Base-by-base conservation (phyloP, 2,113 vertebrate genomes). In the Talpa occidentalis region DNA sequence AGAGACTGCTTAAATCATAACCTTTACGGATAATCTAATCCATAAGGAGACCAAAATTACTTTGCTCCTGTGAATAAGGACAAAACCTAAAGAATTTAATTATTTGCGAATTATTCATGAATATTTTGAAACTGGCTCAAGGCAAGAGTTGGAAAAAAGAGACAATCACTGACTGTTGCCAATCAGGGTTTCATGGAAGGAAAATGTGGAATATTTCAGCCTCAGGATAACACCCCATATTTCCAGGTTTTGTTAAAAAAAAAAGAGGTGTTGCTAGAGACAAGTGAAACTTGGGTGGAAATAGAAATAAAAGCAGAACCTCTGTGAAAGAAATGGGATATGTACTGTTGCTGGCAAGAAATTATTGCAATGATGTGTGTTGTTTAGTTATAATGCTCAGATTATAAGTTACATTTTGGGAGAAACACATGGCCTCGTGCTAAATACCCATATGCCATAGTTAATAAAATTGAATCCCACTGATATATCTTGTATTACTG, bases 81-180 rank as follows among this genome's bases (percentile, higher is more conserved):
- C 96, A 98, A 98, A 98, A 95, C 84, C 87, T 22, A 6, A 92
- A 94, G 87, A 98, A 98, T 97, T 98, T 97, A 98, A 98, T 98
- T 98, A 98, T 95, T 97, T 96, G 84, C 35, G 56, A 94, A 88
- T 97, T 97, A 94, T 98, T 98, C 96, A 96, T 94, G 97, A 97
- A 92, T 21, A 88, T 59, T 72, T 87, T 60, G 90, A 56, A 95
- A 9, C 6, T 17, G 91, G 88, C 95, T 96, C 0, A n/a, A 94
- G 95, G 94, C 44, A 81, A 74, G 35, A 56, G 52, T 91, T 97
- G 67, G 54, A 94, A 94, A 80, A 17, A 70, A 81, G 80, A 81
- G 92, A 93, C 82, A 87, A 89, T 95, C 84, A 0, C 49, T 56
- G 76, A 82, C 64, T 97, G 11, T 70, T 95, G 93, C 42, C 95